Base-by-base conservation (phyloP, 2,888 invertebrate species). In the Pomacea canaliculata region DNA sequence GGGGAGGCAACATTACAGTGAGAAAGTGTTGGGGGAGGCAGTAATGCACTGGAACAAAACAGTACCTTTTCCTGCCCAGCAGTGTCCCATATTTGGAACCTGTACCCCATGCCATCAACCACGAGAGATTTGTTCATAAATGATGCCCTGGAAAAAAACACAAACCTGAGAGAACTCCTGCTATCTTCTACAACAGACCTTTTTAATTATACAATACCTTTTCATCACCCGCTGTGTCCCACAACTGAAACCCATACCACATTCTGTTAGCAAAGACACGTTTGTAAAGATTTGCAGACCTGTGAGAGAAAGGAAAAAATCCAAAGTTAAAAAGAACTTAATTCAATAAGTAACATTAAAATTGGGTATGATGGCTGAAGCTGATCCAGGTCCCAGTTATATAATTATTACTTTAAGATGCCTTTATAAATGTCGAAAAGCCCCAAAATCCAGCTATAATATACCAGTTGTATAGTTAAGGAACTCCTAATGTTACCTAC, bases 31-130 rank as follows among this genome's bases (percentile, higher is more conserved):
- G 8, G 16, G 51, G 5, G 51, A 56, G 51, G 51, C 51, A 56
- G 16, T 8, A 56, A 2, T 56, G 51, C 51, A 56, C 51, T 16
- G 16, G 12, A 76, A 76, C 63, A 73, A 46, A 66, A 69, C 60
- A 19, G 81, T 77, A 91, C 91, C 86, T 91, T 90, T 83, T 91
- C 91, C 79, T 91, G 91, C 4, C 91, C 91, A 19, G 91, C 91
- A n/a, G 91, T 91, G 79, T 91, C 91, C 91, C 91, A 91, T 71
- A 91, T 91, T 79, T 91, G 91, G 78, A 89, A 91, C 73, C 89
- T 89, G 83, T 84, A 91, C 51, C 89, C 87, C 59, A 80, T 86
- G 37, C 85, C 88, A 80, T 89, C 90, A 7, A 91, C 86, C 46
- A 86, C 76, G 59, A 91, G 77, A 19, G 87, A 89, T 77, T 91